Evolutionary conservation across 2,113 vertebrate species (phyloP).

Genomic region (Merops nubicus): DNA sequence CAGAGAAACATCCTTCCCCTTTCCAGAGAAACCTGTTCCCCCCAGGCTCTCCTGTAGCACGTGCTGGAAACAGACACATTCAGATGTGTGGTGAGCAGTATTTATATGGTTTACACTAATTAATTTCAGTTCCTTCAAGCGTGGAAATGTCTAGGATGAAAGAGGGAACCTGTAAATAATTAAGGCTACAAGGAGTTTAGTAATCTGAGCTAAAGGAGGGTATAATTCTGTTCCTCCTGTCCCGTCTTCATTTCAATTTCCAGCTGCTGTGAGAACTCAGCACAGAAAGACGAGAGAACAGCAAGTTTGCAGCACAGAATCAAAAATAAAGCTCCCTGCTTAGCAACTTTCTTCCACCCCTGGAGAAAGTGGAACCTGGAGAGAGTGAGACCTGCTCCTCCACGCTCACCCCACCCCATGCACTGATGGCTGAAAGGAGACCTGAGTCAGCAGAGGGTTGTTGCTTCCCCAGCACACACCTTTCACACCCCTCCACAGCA

Average conservation of each 20-base stretch:
- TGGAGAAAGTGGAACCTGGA: background rate
- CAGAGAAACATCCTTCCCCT: background rate
- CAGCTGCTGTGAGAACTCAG: background rate
- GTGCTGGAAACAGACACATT: background rate
- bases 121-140: background rate
- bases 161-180: background rate
- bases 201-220: background rate
- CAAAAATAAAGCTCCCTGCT: background rate
- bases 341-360: background rate
- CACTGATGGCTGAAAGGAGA: accelerated
- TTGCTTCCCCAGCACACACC: accelerated
- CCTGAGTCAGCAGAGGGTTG: background rate
- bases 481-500: background rate
- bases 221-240: accelerated
- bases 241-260: background rate
- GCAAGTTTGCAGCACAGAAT: background rate
- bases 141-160: background rate
- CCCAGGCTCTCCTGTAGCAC: background rate
- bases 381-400: background rate
- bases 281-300: background rate
- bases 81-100: background rate
- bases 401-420: background rate
- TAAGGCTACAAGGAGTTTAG: background rate
- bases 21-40: no score
- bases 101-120: background rate